Percentiles rank a stretch among this genome's conserved stretches.
Conservation (phyloP, 1,140 invertebrate genomes). For the Drosophila serrata region DNA sequence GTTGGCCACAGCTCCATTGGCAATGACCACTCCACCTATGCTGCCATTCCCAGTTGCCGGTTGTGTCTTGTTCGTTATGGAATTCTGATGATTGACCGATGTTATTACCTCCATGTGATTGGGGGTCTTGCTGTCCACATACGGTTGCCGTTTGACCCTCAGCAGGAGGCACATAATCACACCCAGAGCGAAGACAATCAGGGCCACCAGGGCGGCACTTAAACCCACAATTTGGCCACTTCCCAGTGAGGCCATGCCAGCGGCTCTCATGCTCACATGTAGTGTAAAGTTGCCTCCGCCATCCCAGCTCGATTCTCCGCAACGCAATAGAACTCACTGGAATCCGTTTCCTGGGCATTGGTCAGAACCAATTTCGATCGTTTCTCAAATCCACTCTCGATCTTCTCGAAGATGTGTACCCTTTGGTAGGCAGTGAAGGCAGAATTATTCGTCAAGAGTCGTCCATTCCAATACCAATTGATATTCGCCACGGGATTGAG, state of each 20-base stretch:
- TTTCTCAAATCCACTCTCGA: conserved; percentile 88
- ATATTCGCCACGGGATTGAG: conserved; percentile 92
- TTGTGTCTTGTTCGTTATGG: conserved; percentile 85
- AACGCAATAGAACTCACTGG: conserved; percentile 95
- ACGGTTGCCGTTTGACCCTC: conserved; percentile 89
- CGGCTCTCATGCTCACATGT: conserved; percentile 91
- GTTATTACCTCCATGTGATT: conserved; percentile 90
- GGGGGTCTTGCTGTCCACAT: conserved; percentile 91
- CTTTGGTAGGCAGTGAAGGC: conserved; percentile 92
- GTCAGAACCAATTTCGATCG: conserved; percentile 93
- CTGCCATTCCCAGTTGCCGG: conserved; percentile 86
- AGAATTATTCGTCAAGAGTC: conserved; percentile 92
- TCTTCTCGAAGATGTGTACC: conserved; percentile 92
- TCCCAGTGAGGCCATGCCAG: conserved; percentile 92
- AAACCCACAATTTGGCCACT: conserved; percentile 94
- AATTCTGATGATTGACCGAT: conserved; percentile 87
- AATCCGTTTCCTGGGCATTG: conserved; percentile 94
- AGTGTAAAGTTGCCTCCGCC: conserved; percentile 97
- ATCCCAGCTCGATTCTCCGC: conserved; percentile 96
- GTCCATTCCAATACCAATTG: conserved; percentile 95
- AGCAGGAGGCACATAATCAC: conserved; percentile 91
- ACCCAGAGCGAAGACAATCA: conserved; percentile 91
- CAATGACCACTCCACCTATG: conserved; percentile 85
- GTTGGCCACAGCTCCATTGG: conserved; percentile 75
- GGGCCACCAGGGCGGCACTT: conserved; percentile 91